These are phyloP conservation scores for Bryconaethiops microstoma DNA, from an alignment of 2,797 vertebrate genomes.

Conservation along the genomic window DNA sequence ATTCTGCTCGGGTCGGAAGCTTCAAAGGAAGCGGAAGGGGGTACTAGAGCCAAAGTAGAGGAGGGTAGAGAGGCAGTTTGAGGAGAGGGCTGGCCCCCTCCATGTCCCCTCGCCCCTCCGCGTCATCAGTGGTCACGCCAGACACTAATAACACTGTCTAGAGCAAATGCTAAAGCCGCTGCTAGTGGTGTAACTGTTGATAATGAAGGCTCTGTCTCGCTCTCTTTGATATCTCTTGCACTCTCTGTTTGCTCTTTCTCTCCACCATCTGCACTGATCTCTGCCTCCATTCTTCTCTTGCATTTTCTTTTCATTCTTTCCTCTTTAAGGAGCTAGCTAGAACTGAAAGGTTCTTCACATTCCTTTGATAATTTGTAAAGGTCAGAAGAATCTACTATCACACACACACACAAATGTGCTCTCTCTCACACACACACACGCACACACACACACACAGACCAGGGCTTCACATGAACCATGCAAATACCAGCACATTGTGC, in stretches of 20 bases:
- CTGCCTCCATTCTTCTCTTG: not conserved
- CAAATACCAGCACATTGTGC: constrained; percentile 39
- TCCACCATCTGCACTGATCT: not conserved
- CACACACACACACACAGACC: no score
- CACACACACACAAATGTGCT: not conserved
- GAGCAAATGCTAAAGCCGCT: not conserved
- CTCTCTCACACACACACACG: not conserved
- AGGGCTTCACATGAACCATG: not conserved
- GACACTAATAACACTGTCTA: constrained; percentile 13
- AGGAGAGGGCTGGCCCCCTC: constrained; percentile 8
- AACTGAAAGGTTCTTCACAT: not conserved
- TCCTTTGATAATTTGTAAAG: constrained; percentile 13
- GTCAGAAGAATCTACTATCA: constrained; percentile 1
- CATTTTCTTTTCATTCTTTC: not conserved
- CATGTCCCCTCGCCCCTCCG: not conserved
- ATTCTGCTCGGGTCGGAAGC: constrained; percentile 19
- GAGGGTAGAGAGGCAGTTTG: not conserved
- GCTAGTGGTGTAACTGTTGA: not conserved
- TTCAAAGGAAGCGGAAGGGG: constrained; percentile 36
- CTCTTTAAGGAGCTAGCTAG: not conserved
- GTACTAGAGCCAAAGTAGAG: not conserved
- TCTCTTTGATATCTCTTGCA: not conserved
- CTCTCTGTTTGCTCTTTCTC: not conserved
- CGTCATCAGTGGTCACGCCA: not conserved
- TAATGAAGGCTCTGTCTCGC: not conserved